phyloP scores from a whole-genome alignment of 2,888 invertebrate genomes.

The Phytoseiulus persimilis region DNA sequence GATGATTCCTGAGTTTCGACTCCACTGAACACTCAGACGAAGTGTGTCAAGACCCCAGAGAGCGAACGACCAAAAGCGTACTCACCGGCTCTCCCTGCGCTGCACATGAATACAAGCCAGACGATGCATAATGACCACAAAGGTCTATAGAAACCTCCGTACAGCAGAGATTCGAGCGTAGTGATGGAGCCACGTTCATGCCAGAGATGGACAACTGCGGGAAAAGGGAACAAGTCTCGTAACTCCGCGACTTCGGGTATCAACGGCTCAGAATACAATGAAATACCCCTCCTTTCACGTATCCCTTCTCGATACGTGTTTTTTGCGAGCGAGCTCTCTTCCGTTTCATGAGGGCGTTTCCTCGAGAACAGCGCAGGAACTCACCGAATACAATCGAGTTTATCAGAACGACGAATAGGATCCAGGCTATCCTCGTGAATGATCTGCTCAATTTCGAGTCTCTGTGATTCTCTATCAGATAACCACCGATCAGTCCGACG shows the following conservation, averaged over 20 bases:
- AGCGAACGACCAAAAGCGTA: not conserved
- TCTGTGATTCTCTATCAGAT: not conserved
- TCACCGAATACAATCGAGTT: not conserved
- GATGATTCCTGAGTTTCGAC: too few relatives aligned
- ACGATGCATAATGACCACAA: conserved; percentile 7
- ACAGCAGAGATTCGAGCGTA: not conserved
- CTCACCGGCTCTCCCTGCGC: conserved; percentile 22
- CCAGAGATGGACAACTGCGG: not conserved
- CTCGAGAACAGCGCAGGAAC: not conserved
- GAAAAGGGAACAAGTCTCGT: too few relatives aligned
- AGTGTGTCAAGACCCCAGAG: too few relatives aligned
- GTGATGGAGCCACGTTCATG: not conserved
- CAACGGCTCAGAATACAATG: too few relatives aligned
- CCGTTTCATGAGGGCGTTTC: too few relatives aligned
- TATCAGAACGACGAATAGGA: not conserved
- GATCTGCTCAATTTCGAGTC: not conserved
- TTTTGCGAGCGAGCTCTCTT: not conserved
- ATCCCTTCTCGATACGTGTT: too few relatives aligned
- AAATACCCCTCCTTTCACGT: too few relatives aligned
- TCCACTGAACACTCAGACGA: too few relatives aligned
- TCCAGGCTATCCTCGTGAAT: not conserved
- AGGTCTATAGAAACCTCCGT: not conserved
- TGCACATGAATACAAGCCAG: not conserved
- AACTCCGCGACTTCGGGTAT: too few relatives aligned
- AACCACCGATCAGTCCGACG: not conserved